phyloP scores from a whole-genome alignment of 37 sponge, comb jelly and placozoan genomes.

The Crambe crambe region DNA sequence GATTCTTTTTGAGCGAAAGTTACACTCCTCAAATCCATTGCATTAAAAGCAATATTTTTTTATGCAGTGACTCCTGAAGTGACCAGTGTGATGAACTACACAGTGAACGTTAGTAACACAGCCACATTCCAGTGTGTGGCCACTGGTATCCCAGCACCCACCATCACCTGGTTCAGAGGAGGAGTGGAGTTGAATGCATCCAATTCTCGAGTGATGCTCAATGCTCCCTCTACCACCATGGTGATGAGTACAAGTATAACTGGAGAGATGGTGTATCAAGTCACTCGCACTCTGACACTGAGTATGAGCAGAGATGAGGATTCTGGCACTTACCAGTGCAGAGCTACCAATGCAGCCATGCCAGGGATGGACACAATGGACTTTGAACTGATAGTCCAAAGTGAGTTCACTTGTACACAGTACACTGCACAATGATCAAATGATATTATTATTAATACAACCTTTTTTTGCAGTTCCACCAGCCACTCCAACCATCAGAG shows the following conservation, averaged over 20 bases:
- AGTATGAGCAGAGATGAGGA: background rate
- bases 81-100: background rate
- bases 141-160: background rate
- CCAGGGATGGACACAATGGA: slow-evolving; percentile 1
- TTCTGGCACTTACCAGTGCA: background rate
- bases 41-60: too few relatives aligned
- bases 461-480: too few relatives aligned
- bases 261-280: background rate
- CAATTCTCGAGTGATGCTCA: background rate
- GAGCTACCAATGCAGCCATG: slow-evolving; percentile 14
- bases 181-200: background rate
- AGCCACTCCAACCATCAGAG: too few relatives aligned
- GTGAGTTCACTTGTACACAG: slow-evolving; percentile 12
- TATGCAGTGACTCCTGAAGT: slow-evolving; percentile 10
- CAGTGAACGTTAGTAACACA: background rate
- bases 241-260: background rate
- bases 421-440: background rate
- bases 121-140: background rate
- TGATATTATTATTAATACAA: background rate
- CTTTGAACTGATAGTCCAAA: slow-evolving; percentile 34
- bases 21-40: too few relatives aligned
- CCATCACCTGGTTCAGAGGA: slow-evolving; percentile 2
- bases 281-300: background rate
- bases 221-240: background rate
- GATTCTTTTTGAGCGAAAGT: too few relatives aligned